Evolutionary conservation across 2,113 vertebrate genomes (phyloP), one percentile per base, ranked within the genome.

Genomic region (Nyctereutes procyonoides): DNA sequence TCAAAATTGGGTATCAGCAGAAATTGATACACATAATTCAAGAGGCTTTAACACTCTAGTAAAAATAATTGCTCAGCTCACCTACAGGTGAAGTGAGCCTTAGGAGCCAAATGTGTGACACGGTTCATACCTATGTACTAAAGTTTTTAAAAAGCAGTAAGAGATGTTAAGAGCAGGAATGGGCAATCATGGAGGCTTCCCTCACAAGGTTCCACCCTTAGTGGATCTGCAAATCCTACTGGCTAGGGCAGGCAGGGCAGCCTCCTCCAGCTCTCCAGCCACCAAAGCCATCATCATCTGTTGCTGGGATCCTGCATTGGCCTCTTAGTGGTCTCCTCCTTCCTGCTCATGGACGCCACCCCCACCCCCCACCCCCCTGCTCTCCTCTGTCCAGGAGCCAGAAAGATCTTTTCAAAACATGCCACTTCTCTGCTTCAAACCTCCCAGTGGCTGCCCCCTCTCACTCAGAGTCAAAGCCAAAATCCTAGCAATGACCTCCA

Each of bases 281-380:
- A 43, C 55, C 26, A 55, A 32, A 30, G 17, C 60, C 62, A 69
- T 15, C 0, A 0, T 0, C 1, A 10, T 15, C 35, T 71, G 26
- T 35, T 19, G 73, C 92, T 22, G 5, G 12, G 2, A 53, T 1
- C 48, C 14, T 28, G 55, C 15, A 3, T 19, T n/a, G 73, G 43
- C 35, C 51, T 55, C 58, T 16, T 2, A 17, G 67, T 10, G 28
- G 17, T 15, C 60, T 62, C 43, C 38, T 53, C 12, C 56, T 48
- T 9, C 73, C 48, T 0, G 51, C 38, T 51, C 73, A 43, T 69
- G 84, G 65, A 2, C 6, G 14, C 7, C 14, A 6, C 15, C 65
- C 0, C 1, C 53, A 2, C 13, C 53, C 53, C 14, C 53, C 14
- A 0, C 55, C 4, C 55, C 13, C 55, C 14, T n/a, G 48, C 35